These are phyloP conservation scores for Erythrocebus patas DNA, from an alignment of 2,113 vertebrate species.

Conservation along the genomic window DNA sequence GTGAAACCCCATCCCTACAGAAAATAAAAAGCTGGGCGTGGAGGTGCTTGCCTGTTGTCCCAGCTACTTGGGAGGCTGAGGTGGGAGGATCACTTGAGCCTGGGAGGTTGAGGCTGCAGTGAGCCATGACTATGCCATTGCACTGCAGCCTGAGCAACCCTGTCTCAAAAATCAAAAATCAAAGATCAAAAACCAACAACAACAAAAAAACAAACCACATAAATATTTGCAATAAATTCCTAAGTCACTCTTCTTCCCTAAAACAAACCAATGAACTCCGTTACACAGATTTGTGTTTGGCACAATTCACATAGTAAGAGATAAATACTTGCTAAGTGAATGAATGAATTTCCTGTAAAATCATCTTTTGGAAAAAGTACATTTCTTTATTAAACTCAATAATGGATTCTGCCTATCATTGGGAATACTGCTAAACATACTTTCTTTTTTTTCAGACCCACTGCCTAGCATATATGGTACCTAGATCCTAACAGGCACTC, in stretches of 20 bases:
- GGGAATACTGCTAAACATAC: not conserved
- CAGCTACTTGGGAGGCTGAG: too few relatives aligned
- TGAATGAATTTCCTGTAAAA: not conserved
- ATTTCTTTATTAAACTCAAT: not conserved
- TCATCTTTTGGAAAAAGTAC: not conserved
- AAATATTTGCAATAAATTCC: conserved; percentile 22
- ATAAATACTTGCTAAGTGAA: not conserved
- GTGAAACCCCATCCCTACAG: too few relatives aligned
- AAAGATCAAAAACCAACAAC: too few relatives aligned
- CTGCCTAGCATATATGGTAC: not conserved
- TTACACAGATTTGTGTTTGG: not conserved
- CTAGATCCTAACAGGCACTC: not conserved
- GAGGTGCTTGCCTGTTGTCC: too few relatives aligned
- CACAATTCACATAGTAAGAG: not conserved
- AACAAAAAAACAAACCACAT: not conserved
- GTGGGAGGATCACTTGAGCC: too few relatives aligned
- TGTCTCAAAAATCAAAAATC: too few relatives aligned
- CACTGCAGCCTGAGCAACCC: too few relatives aligned
- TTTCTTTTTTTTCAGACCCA: not conserved
- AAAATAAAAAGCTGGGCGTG: too few relatives aligned
- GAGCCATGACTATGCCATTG: too few relatives aligned
- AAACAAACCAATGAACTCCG: not conserved
- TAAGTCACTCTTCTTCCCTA: not conserved
- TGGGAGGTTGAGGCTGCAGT: too few relatives aligned
- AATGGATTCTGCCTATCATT: not conserved